Conservation (phyloP, 2,797 vertebrate genomes). For the Pseudocheirus occidentalis region DNA sequence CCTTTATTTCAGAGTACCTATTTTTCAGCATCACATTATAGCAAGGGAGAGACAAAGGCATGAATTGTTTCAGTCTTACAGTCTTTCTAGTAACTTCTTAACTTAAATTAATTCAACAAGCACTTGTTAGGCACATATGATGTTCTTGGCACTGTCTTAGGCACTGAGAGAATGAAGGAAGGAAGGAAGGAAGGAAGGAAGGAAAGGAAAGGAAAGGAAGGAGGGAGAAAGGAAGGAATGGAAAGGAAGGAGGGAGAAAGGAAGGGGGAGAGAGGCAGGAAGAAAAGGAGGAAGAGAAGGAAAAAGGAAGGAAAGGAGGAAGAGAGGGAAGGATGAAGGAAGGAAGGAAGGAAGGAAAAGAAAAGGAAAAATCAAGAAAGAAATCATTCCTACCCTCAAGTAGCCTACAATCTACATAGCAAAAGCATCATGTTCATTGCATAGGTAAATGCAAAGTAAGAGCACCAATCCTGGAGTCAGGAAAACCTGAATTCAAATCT, state of each 20-base stretch:
- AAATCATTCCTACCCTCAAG: background rate
- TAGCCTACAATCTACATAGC: background rate
- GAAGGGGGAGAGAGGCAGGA: no score
- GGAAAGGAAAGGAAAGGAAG: no score
- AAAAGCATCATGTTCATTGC: background rate
- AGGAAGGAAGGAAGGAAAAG: no score
- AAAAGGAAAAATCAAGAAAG: no score
- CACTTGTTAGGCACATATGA: background rate
- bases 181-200: no score
- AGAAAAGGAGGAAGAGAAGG: no score
- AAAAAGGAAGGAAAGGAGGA: no score
- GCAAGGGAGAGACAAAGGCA: background rate
- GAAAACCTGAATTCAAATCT: background rate
- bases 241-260: accelerated
- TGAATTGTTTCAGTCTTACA: background rate
- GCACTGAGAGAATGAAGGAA: background rate
- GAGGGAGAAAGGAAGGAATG: accelerated
- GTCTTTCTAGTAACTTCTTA: conserved; percentile 10
- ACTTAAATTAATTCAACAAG: background rate
- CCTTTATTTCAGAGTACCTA: background rate
- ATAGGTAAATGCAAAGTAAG: background rate
- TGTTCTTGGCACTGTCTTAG: background rate
- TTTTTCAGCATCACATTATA: background rate
- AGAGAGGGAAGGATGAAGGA: no score
- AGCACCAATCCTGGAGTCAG: background rate